These are phyloP conservation scores for Drosophila teissieri DNA, from an alignment of 1,140 invertebrate species.

Conservation along the genomic window DNA sequence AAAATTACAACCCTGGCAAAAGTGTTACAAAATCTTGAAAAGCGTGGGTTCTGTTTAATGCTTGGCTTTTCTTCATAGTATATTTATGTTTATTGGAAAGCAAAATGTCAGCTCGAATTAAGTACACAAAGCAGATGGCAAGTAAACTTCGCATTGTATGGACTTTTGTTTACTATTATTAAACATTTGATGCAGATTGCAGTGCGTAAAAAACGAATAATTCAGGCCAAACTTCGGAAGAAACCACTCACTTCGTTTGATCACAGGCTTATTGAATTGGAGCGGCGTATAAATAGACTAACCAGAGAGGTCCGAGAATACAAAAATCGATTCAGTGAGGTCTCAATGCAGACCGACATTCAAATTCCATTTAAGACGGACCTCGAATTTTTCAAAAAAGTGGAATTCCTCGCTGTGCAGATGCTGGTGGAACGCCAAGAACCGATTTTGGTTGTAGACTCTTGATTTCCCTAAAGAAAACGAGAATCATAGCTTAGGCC, in stretches of 20 bases:
- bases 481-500: too few species aligned
- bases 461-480: neutral
- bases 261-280: neutral
- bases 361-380: neutral
- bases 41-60: too few species aligned
- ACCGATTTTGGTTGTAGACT: neutral
- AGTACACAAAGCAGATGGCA: constrained; percentile 5
- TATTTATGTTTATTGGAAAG: too few species aligned
- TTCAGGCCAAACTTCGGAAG: neutral
- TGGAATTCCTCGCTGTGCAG: neutral
- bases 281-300: neutral
- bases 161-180: neutral
- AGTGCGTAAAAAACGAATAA: neutral
- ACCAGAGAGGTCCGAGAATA: neutral
- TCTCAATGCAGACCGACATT: too few species aligned
- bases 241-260: neutral
- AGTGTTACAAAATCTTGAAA: neutral
- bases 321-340: neutral
- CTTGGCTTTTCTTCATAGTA: neutral
- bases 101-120: neutral
- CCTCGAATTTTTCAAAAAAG: neutral
- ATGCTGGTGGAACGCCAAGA: neutral
- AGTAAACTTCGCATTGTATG: neutral
- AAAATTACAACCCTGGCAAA: neutral
- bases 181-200: neutral